Conservation (phyloP, 2,888 invertebrate genomes). For the Saturnia pavonia region DNA sequence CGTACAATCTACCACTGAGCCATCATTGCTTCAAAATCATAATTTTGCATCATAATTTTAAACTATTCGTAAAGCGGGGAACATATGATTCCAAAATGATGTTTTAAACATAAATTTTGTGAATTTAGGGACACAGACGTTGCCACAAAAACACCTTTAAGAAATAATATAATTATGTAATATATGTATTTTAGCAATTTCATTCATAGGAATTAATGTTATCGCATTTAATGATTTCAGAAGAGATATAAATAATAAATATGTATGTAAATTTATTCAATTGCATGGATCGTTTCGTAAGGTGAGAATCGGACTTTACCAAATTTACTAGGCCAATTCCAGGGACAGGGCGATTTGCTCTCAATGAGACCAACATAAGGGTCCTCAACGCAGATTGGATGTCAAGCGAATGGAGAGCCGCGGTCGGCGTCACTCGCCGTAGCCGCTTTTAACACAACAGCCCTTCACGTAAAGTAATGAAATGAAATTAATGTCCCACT, state of each 20-base stretch:
- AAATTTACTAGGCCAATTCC: constrained; percentile 40
- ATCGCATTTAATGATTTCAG: not conserved
- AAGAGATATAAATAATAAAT: not conserved
- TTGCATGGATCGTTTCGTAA: not conserved
- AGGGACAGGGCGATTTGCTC: constrained; percentile 52
- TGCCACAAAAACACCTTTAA: no score
- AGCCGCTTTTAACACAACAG: constrained; percentile 44
- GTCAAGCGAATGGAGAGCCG: constrained; percentile 50
- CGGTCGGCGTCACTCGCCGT: constrained; percentile 35
- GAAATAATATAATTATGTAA: no score
- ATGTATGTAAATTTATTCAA: no score
- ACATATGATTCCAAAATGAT: no score
- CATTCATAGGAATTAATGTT: no score
- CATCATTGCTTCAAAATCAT: no score
- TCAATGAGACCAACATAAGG: constrained; percentile 67
- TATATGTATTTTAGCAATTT: no score
- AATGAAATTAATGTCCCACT: constrained; percentile 62
- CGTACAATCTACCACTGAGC: no score
- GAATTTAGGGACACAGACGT: no score
- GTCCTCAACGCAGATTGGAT: constrained; percentile 69
- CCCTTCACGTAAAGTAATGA: constrained; percentile 56
- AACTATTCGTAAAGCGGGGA: no score
- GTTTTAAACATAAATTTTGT: no score
- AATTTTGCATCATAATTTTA: no score
- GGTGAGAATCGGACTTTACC: constrained; percentile 26